Evolutionary conservation across 2,888 invertebrate species (phyloP).

Genomic region (Harpagoxenus sublaevis): DNA sequence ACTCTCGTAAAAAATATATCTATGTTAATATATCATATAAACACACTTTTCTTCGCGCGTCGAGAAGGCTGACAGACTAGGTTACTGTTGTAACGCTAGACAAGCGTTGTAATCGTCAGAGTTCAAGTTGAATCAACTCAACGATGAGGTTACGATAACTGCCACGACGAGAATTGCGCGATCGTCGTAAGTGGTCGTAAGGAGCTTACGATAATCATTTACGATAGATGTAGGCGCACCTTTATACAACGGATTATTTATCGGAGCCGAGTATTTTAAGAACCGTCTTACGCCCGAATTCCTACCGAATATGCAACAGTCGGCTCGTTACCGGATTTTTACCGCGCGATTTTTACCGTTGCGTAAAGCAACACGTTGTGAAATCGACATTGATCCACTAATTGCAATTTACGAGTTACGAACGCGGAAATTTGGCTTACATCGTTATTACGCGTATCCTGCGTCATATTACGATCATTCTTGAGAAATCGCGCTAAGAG

Average conservation of each 20-base stretch:
- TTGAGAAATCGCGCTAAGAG: background rate
- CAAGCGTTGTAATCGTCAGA: too few species aligned
- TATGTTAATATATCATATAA: too few species aligned
- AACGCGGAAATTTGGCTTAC: slow-evolving; percentile 30
- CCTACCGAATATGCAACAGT: background rate
- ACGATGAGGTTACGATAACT: too few species aligned
- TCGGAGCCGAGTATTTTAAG: slow-evolving; percentile 63
- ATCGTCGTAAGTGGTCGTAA: too few species aligned
- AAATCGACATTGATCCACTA: slow-evolving; percentile 34
- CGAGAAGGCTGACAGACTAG: too few species aligned
- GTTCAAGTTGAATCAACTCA: too few species aligned
- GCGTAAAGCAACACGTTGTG: background rate
- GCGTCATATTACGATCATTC: slow-evolving; percentile 10
- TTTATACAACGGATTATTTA: slow-evolving; percentile 51
- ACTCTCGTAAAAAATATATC: too few species aligned
- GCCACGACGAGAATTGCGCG: too few species aligned
- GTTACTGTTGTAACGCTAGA: too few species aligned
- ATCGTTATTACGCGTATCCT: background rate
- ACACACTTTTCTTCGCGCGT: too few species aligned
- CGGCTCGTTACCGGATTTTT: background rate
- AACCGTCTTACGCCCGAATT: slow-evolving; percentile 58
- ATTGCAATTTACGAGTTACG: background rate
- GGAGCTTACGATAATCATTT: too few species aligned
- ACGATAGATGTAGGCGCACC: too few species aligned
- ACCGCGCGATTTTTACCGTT: slow-evolving; percentile 17